These are phyloP conservation scores for Notechis scutatus DNA, from an alignment of 2,113 vertebrate species.

Conservation along the genomic window DNA sequence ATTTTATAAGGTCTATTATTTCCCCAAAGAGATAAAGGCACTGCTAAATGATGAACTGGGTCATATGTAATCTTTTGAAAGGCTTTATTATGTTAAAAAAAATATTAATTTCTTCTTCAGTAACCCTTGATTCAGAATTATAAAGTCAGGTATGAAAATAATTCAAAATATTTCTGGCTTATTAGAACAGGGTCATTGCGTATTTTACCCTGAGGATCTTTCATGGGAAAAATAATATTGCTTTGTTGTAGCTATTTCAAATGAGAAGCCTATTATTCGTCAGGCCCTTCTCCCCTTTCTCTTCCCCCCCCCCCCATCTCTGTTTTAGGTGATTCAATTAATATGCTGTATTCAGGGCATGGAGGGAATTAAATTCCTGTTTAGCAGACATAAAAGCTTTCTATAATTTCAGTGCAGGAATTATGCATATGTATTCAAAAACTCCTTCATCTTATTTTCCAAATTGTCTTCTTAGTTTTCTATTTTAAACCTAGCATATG, in stretches of 20 bases:
- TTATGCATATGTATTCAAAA: neutral
- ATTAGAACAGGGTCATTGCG: neutral
- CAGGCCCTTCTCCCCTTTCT: neutral
- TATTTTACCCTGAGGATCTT: neutral
- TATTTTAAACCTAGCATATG: neutral
- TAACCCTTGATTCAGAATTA: neutral
- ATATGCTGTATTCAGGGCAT: neutral
- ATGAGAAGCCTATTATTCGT: neutral
- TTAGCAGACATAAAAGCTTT: neutral
- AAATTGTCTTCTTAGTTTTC: neutral
- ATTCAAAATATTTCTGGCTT: neutral
- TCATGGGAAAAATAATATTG: neutral
- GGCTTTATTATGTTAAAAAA: neutral
- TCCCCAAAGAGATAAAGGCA: neutral
- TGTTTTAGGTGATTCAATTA: neutral
- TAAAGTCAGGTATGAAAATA: neutral
- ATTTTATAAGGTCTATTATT: neutral
- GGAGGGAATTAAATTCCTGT: neutral
- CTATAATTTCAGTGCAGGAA: neutral
- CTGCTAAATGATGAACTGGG: neutral
- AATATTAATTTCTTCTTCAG: neutral
- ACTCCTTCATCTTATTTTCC: neutral
- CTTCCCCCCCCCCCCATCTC: accelerated
- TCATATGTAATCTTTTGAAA: neutral
- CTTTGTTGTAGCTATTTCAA: neutral